These are phyloP conservation scores for Pseudochirops corinnae DNA, from an alignment of 2,797 vertebrate genomes.

Conservation along the genomic window DNA sequence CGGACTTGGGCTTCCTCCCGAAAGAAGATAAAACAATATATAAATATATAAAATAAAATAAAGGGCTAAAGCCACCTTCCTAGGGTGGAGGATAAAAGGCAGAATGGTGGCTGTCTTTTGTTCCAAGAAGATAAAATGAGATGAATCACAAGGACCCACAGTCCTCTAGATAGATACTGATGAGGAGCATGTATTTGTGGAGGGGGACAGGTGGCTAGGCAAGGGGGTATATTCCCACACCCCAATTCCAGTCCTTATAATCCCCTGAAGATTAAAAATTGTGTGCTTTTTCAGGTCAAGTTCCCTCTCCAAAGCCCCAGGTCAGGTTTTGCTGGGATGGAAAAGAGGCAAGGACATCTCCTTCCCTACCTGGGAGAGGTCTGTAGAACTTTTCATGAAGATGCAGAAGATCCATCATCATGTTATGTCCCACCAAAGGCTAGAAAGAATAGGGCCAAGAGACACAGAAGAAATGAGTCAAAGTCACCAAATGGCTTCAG, in stretches of 20 bases:
- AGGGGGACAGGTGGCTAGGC: background rate
- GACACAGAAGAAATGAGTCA: background rate
- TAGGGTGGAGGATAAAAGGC: background rate
- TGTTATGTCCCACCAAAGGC: slow-evolving; percentile 88
- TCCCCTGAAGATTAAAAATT: background rate
- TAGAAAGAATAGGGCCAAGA: slow-evolving; percentile 49
- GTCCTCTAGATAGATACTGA: rapidly evolving
- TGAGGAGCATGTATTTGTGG: rapidly evolving
- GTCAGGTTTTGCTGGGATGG: rapidly evolving
- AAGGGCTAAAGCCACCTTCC: background rate
- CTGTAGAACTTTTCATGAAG: slow-evolving; percentile 88
- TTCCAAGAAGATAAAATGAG: rapidly evolving
- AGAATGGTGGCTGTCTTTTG: background rate
- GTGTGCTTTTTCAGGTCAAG: background rate
- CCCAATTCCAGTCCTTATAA: background rate
- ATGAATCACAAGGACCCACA: background rate
- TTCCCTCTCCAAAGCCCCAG: rapidly evolving
- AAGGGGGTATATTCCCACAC: background rate
- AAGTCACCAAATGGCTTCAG: background rate
- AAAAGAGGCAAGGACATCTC: rapidly evolving
- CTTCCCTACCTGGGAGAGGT: slow-evolving; percentile 85
- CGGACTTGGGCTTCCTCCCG: background rate
- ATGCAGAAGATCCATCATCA: slow-evolving; percentile 87
- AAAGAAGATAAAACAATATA: background rate
- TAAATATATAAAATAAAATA: too few relatives aligned